Evolutionary conservation across 2,113 vertebrate species (phyloP).

Genomic region (Lanius ludovicianus): DNA sequence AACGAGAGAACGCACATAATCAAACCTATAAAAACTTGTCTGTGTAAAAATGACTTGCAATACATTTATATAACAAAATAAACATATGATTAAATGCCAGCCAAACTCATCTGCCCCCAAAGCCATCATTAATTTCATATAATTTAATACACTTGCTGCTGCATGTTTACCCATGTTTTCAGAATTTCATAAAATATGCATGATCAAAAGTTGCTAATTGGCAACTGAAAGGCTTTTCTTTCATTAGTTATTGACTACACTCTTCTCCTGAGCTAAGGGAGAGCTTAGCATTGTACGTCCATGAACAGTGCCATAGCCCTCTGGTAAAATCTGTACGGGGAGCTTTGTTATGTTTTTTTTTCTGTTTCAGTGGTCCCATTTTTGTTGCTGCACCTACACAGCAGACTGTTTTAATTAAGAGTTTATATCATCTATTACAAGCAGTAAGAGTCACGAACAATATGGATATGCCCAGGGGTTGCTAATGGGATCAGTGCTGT

Average conservation of each 20-base stretch:
- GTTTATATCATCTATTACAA: neutral
- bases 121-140: conserved; percentile 29
- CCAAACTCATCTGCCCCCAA: conserved; percentile 13
- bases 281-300: neutral
- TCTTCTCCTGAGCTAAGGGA: neutral
- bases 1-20: neutral
- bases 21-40: neutral
- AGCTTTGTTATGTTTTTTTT: neutral
- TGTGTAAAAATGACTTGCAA: neutral
- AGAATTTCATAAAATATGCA: conserved; percentile 43
- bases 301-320: neutral
- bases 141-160: conserved; percentile 3
- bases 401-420: neutral
- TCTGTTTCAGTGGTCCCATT: neutral
- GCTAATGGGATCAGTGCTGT: neutral
- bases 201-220: neutral
- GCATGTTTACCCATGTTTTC: neutral
- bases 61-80: conserved; percentile 27
- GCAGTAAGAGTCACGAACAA: neutral
- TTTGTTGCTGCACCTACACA: neutral
- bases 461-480: neutral
- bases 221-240: neutral
- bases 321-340: neutral
- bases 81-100: conserved; percentile 38
- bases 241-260: neutral